Conservation (phyloP, 2,113 vertebrate genomes). For the Myocastor coypus region DNA sequence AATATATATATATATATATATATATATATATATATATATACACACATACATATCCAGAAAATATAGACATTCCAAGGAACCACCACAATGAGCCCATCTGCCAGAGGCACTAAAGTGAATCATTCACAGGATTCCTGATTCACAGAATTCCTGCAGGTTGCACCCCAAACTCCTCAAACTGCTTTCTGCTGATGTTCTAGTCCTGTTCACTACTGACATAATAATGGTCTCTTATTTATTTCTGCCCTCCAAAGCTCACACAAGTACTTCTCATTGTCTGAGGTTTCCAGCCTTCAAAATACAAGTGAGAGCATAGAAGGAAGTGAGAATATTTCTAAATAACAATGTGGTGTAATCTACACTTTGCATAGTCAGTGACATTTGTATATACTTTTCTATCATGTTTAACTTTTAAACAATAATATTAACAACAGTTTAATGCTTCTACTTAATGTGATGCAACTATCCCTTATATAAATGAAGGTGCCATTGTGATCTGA, state of each 20-base stretch:
- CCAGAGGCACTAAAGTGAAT: neutral
- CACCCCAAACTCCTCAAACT: neutral
- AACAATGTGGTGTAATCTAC: neutral
- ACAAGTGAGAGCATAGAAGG: neutral
- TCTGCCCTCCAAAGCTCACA: neutral
- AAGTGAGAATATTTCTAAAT: neutral
- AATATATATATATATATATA: too few species aligned
- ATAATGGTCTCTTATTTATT: neutral
- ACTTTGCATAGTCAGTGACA: neutral
- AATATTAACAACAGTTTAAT: neutral
- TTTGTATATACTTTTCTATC: neutral
- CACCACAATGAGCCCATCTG: neutral
- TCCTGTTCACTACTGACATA: neutral
- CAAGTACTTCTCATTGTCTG: neutral
- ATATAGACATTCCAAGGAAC: neutral
- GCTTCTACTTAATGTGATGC: neutral
- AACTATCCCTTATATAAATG: neutral
- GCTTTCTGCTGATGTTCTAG: neutral
- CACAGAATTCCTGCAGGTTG: neutral
- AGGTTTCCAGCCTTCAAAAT: slow-evolving; percentile 6
- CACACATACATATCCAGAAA: neutral
- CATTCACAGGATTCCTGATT: neutral
- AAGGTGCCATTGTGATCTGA: neutral
- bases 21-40: too few species aligned
- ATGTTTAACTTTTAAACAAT: slow-evolving; percentile 13